Evolutionary conservation across 1,140 invertebrate species (phyloP).

Genomic region (Globodera rostochiensis): DNA sequence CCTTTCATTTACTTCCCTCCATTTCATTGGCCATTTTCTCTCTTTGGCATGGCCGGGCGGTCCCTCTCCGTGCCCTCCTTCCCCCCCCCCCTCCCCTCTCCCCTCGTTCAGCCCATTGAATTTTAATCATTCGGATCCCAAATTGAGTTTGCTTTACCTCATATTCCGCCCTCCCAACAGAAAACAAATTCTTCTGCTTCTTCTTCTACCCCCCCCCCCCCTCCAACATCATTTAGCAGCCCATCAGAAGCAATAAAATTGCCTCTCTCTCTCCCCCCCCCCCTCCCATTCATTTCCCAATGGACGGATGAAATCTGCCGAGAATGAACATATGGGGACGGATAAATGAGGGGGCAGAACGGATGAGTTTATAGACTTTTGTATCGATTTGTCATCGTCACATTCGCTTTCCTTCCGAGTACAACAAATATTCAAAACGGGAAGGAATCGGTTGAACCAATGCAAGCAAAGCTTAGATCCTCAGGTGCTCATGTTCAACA

Average conservation of each 20-base stretch:
- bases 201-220: not conserved
- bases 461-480: too few relatives aligned
- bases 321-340: slow-evolving; percentile 2
- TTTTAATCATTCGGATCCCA: slow-evolving; percentile 9
- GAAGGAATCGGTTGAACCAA: too few relatives aligned
- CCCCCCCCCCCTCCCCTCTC: not conserved
- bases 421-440: not conserved
- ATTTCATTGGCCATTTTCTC: not conserved
- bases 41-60: not conserved
- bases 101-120: slow-evolving; percentile 11
- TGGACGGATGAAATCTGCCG: not conserved
- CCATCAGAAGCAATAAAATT: slow-evolving; percentile 19
- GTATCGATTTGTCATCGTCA: not conserved
- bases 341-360: not conserved
- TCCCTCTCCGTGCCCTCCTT: not conserved
- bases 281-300: too few relatives aligned
- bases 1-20: not conserved
- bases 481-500: too few relatives aligned
- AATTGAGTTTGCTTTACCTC: slow-evolving; percentile 10
- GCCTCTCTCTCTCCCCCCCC: not conserved
- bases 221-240: slow-evolving; percentile 6
- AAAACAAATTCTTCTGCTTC: not conserved
- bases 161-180: not conserved
- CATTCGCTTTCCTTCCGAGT: not conserved
- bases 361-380: not conserved